Evolutionary conservation across 2,888 invertebrate genomes (phyloP).

Genomic region (Poecilus cupreus): DNA sequence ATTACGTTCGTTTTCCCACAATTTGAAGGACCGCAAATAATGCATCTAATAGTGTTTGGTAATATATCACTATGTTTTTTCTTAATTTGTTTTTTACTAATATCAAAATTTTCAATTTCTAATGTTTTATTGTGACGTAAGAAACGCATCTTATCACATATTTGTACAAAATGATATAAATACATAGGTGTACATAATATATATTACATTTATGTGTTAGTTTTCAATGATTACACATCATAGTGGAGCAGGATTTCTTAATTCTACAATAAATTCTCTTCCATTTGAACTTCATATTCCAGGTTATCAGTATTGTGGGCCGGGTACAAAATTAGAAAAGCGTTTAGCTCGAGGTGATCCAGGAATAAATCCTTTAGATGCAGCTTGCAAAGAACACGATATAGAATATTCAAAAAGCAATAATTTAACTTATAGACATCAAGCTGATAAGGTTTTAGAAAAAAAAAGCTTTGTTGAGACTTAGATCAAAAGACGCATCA

Average conservation of each 20-base stretch:
- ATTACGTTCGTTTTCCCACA: slow-evolving; percentile 60
- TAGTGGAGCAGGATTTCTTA: slow-evolving; percentile 28
- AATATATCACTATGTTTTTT: slow-evolving; percentile 23
- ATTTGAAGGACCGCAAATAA: slow-evolving; percentile 47
- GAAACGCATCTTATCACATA: slow-evolving; percentile 66
- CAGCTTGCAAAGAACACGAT: slow-evolving; percentile 65
- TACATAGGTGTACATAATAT: not conserved
- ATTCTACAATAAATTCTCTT: slow-evolving; percentile 42
- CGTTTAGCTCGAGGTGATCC: slow-evolving; percentile 65
- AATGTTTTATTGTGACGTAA: slow-evolving; percentile 64
- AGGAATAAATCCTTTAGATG: slow-evolving; percentile 64
- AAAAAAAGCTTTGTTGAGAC: slow-evolving; percentile 64
- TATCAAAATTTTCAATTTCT: slow-evolving; percentile 34
- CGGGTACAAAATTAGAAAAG: slow-evolving; percentile 61
- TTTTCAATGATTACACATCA: not conserved
- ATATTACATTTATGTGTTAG: not conserved
- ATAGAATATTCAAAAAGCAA: slow-evolving; percentile 62
- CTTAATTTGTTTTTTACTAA: not conserved
- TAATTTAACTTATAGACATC: slow-evolving; percentile 60
- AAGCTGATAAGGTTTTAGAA: slow-evolving; percentile 65
- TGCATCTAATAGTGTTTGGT: slow-evolving; percentile 37
- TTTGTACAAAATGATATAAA: not conserved
- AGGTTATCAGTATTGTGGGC: slow-evolving; percentile 58
- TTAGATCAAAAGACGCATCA: slow-evolving; percentile 62
- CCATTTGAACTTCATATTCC: slow-evolving; percentile 59